These are phyloP conservation scores for Alca torda DNA, from an alignment of 2,797 vertebrate genomes.

Conservation along the genomic window DNA sequence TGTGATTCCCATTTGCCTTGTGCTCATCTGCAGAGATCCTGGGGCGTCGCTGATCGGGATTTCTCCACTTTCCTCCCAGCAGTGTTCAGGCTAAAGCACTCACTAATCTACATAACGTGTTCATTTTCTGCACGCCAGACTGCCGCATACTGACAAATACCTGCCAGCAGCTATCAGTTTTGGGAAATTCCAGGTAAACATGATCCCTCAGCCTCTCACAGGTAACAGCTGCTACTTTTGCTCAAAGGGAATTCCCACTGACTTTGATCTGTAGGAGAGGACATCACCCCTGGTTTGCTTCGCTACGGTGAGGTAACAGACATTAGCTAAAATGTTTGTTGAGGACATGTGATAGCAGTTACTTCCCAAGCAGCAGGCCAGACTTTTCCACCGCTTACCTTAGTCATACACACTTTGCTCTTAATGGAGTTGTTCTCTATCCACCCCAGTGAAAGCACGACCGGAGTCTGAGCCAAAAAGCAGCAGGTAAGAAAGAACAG, in stretches of 20 bases:
- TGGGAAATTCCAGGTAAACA: slow-evolving; percentile 59
- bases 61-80: not conserved
- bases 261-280: slow-evolving; percentile 34
- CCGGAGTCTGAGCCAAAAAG: not conserved
- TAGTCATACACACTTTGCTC: not conserved
- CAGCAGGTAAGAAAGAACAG: not conserved
- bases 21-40: not conserved
- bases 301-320: not conserved
- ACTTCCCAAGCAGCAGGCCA: not conserved
- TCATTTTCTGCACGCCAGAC: not conserved
- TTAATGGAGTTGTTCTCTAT: not conserved
- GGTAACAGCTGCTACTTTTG: slow-evolving; percentile 55
- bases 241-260: slow-evolving; percentile 58
- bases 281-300: not conserved
- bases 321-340: not conserved
- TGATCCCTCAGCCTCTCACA: not conserved
- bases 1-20: not conserved
- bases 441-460: not conserved
- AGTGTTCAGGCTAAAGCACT: not conserved
- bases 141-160: not conserved
- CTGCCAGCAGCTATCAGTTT: slow-evolving; percentile 20
- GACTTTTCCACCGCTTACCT: not conserved
- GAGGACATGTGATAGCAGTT: not conserved
- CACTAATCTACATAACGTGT: not conserved
- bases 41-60: not conserved